Evolutionary conservation across 1,140 invertebrate species (phyloP).

Genomic region (Parapsyche elsis): DNA sequence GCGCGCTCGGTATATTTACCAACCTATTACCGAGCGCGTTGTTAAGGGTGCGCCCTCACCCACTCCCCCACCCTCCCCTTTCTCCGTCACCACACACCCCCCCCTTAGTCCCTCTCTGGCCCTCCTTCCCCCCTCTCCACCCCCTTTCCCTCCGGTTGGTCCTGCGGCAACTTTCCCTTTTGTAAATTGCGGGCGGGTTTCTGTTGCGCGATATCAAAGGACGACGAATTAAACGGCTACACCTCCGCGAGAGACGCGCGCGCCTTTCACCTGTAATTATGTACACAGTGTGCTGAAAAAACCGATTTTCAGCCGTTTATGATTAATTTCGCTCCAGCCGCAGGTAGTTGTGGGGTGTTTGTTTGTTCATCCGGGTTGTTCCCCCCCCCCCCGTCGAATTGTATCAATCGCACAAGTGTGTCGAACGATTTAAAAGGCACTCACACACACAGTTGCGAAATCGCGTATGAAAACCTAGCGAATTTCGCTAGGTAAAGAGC

Average conservation of each 20-base stretch:
- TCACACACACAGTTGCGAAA: too few relatives aligned
- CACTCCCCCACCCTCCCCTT: background rate
- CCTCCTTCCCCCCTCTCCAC: too few relatives aligned
- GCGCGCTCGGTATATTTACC: conserved; percentile 60
- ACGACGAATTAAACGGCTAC: conserved; percentile 50
- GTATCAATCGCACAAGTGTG: too few relatives aligned
- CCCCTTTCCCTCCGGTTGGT: conserved; percentile 55
- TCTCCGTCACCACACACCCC: background rate
- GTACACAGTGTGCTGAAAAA: background rate
- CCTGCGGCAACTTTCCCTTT: conserved; percentile 58
- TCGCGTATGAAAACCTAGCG: too few relatives aligned
- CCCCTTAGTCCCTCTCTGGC: too few relatives aligned
- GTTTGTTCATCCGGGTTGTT: too few relatives aligned
- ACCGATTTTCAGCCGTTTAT: background rate
- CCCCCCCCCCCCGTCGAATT: too few relatives aligned
- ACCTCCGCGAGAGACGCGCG: conserved; percentile 16
- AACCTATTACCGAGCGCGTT: conserved; percentile 55
- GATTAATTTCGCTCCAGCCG: too few relatives aligned
- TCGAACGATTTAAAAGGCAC: too few relatives aligned
- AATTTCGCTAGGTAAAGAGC: too few relatives aligned
- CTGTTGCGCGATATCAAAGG: conserved; percentile 50
- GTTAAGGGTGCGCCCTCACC: conserved; percentile 50
- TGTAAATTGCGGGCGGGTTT: conserved; percentile 54
- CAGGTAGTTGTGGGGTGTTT: too few relatives aligned
- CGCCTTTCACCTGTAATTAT: background rate